These are phyloP conservation scores for Arion vulgaris DNA, from an alignment of 1,140 invertebrate genomes.

Conservation along the genomic window DNA sequence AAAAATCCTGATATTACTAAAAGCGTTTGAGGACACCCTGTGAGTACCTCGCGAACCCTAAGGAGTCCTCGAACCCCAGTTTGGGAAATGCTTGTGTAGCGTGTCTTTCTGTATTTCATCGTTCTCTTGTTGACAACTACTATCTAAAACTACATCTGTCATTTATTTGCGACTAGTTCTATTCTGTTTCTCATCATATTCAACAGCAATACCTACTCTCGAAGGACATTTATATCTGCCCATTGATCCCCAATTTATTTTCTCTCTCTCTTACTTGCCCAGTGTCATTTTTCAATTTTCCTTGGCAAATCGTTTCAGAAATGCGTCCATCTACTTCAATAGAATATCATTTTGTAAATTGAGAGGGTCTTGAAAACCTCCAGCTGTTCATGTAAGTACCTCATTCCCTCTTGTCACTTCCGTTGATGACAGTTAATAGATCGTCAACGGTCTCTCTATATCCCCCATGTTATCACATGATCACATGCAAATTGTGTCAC, in stretches of 20 bases:
- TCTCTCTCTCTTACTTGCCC: neutral
- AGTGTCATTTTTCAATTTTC: neutral
- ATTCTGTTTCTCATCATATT: too few relatives aligned
- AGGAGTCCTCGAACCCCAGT: too few relatives aligned
- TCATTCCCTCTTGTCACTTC: neutral
- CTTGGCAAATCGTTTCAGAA: conserved; percentile 7
- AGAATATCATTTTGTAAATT: neutral
- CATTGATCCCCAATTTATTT: neutral
- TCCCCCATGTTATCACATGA: neutral
- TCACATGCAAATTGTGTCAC: neutral
- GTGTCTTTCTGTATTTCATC: too few relatives aligned
- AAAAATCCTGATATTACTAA: too few relatives aligned
- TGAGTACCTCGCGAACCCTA: too few relatives aligned
- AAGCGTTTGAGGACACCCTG: too few relatives aligned
- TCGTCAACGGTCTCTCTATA: neutral
- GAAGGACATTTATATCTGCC: too few relatives aligned
- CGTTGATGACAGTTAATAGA: conserved; percentile 6
- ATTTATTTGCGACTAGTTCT: too few relatives aligned
- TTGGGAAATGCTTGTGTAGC: too few relatives aligned
- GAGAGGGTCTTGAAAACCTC: neutral
- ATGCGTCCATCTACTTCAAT: neutral
- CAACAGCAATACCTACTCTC: too few relatives aligned
- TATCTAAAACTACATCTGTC: too few relatives aligned
- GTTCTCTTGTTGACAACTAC: too few relatives aligned
- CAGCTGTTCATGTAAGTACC: neutral